These are phyloP conservation scores for Solenopsis invicta DNA, from an alignment of 1,140 invertebrate genomes.

Conservation along the genomic window DNA sequence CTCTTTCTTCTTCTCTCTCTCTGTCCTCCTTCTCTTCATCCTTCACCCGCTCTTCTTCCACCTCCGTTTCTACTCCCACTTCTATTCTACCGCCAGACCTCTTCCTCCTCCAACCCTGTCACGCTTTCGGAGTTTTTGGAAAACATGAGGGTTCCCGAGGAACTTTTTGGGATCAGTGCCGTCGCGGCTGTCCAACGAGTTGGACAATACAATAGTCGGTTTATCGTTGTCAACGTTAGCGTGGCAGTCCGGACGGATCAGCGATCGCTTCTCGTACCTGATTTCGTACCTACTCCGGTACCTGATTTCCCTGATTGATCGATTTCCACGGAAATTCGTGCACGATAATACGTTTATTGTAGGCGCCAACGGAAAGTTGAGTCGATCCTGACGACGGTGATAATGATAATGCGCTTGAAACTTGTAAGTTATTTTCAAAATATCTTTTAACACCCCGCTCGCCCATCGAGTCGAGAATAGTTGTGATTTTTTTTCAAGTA, in stretches of 20 bases:
- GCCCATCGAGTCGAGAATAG: neutral
- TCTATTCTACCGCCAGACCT: neutral
- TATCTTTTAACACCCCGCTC: neutral
- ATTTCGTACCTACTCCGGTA: slow-evolving; percentile 1
- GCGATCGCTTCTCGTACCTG: neutral
- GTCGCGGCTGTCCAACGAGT: slow-evolving; percentile 57
- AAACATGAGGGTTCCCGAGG: slow-evolving; percentile 57
- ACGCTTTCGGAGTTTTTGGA: slow-evolving; percentile 67
- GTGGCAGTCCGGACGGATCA: neutral
- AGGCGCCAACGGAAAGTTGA: neutral
- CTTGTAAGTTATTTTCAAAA: slow-evolving; percentile 33
- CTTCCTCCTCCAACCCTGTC: slow-evolving; percentile 36
- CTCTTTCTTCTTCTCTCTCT: slow-evolving; percentile 24
- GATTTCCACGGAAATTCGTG: neutral
- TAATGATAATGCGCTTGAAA: slow-evolving; percentile 30
- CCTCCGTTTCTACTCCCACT: slow-evolving; percentile 21
- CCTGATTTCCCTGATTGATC: neutral
- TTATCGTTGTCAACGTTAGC: slow-evolving; percentile 4
- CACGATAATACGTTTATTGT: neutral
- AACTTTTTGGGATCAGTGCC: slow-evolving; percentile 76
- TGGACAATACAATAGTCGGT: neutral
- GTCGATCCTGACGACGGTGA: neutral
- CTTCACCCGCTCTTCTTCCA: slow-evolving; percentile 31
- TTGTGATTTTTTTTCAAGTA: neutral
- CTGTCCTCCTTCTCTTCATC: slow-evolving; percentile 29